These are phyloP conservation scores for Crypturellus undulatus DNA, from an alignment of 2,113 vertebrate species.

Conservation along the genomic window DNA sequence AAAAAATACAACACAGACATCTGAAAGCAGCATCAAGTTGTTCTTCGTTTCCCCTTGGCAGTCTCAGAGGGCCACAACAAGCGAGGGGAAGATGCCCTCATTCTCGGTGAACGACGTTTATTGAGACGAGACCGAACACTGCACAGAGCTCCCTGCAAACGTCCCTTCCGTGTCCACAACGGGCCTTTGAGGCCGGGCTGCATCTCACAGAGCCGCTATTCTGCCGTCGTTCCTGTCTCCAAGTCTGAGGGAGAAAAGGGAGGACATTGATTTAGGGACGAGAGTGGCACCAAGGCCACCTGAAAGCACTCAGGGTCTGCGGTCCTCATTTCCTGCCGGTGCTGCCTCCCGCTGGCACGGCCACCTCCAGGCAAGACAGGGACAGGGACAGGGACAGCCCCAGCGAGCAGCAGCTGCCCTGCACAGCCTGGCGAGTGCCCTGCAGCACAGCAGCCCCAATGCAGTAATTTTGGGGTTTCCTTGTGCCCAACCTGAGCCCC, in stretches of 20 bases:
- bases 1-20: not conserved
- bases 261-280: not conserved
- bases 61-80: not conserved
- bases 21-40: not conserved
- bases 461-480: not conserved
- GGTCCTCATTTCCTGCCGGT: not conserved
- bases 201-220: not conserved
- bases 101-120: constrained; percentile 13
- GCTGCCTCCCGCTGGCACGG: not conserved
- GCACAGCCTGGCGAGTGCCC: not conserved
- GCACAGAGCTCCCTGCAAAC: not conserved
- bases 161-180: not conserved
- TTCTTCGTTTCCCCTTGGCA: not conserved
- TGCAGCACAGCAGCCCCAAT: not conserved
- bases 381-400: not conserved
- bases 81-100: not conserved
- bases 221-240: accelerated
- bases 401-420: not conserved
- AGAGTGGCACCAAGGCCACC: not conserved
- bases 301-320: not conserved
- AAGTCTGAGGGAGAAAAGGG: not conserved
- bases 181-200: not conserved
- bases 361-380: not conserved
- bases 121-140: not conserved
- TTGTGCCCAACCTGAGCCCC: not conserved